Percentiles rank a stretch among this genome's conserved stretches.
These are phyloP conservation scores for Scelioninae gen. 1 DNA, from an alignment of 2,888 invertebrate genomes.

Conservation along the genomic window DNA sequence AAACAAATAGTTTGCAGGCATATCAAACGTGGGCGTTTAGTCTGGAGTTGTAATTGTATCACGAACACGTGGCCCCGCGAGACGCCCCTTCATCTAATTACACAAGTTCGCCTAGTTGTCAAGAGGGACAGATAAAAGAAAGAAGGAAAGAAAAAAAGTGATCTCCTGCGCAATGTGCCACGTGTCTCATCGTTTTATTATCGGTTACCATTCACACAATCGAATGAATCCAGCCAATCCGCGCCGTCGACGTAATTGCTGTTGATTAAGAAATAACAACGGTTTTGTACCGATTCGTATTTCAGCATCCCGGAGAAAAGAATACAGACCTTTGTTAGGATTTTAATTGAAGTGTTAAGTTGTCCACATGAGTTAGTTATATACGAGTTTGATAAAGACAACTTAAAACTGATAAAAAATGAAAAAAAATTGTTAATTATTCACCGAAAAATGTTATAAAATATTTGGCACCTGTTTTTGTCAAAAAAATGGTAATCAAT, in stretches of 20 bases:
- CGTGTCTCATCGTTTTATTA: constrained; percentile 45
- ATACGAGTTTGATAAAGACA: constrained; percentile 20
- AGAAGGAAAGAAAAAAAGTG: constrained; percentile 52
- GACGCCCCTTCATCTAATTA: constrained; percentile 82
- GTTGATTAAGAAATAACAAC: constrained; percentile 58
- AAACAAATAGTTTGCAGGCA: constrained; percentile 74
- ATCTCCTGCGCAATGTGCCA: constrained; percentile 28
- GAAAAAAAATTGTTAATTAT: too few species aligned
- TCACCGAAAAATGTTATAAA: constrained; percentile 8
- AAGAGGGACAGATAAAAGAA: constrained; percentile 64
- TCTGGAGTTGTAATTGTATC: constrained; percentile 76
- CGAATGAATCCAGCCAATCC: constrained; percentile 34
- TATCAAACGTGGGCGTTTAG: constrained; percentile 79
- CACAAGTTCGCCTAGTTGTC: constrained; percentile 72
- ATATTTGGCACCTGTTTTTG: constrained; percentile 9
- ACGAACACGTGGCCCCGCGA: constrained; percentile 81
- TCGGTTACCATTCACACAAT: constrained; percentile 2
- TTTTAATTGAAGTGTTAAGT: constrained; percentile 38
- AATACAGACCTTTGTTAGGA: constrained; percentile 17
- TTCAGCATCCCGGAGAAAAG: constrained; percentile 37
- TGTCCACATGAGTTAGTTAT: constrained; percentile 16
- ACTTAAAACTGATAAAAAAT: too few species aligned
- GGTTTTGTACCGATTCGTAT: constrained; percentile 32
- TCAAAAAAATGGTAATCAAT: constrained; percentile 29
- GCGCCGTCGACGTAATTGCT: constrained; percentile 31